Base-by-base conservation (phyloP, 2,797 vertebrate species). In the Pelodytes ibericus region DNA sequence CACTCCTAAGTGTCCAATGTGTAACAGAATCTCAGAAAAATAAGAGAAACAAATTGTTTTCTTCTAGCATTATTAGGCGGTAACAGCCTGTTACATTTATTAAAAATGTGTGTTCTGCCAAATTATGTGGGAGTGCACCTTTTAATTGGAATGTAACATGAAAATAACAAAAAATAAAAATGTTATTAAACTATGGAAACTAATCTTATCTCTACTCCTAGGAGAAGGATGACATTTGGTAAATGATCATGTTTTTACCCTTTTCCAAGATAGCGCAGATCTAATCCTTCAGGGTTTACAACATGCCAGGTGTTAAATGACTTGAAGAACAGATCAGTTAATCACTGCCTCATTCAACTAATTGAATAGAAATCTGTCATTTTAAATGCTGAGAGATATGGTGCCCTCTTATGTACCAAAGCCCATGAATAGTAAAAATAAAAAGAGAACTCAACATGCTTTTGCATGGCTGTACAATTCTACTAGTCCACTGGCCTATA, bases 21-120 rank as follows among this genome's bases (percentile, higher is more conserved):
- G n/a, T 53, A 53, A 22, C 16, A 8, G 7, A 24, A 7, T 24
- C 20, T 11, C 49, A 22, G 49, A 24, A 24, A 53, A 5, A 4
- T 53, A 24, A 24, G 24, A 53, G 1, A 53, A 53, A n/a, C 30
- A 36, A 63, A 63, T 2, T n/a, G 18, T 63, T 63, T 63, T 20
- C 30, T 63, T 2, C 3, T 24, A 33, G 60, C 31, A 39, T 63
- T 63, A 33, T 39, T 63, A 22, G 22, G 39, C 33, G 49, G n/a
- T 53, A 63, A 76, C 66, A 76, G 59, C 24, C 44, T 69, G 58
- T 53, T 58, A 63, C n/a, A 62, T 70, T 64, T 57, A 20, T 65
- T 66, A 22, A 41, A 71, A 71, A 26, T 25, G 9, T 44, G 26
- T 71, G 66, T 69, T 76, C 58, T 76, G 66, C 66, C 66, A 76